Evolutionary conservation across 2,888 invertebrate species (phyloP).

Genomic region (Stenchaetothrips biformis): DNA sequence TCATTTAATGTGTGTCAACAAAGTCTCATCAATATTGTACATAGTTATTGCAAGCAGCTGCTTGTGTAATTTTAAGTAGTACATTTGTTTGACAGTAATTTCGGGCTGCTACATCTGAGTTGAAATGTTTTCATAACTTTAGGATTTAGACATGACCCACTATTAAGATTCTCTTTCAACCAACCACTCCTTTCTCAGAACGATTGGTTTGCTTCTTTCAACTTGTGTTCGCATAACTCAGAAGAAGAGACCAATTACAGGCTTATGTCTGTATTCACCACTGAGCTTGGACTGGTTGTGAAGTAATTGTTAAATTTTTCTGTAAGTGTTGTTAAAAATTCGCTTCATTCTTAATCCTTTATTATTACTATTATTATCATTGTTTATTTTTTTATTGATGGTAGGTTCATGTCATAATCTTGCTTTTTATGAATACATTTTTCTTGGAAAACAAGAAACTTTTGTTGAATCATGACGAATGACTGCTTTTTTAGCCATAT

Average conservation of each 20-base stretch:
- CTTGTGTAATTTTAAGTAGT: background rate
- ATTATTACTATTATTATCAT: background rate
- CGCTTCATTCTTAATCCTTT: too few relatives aligned
- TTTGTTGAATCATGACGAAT: conserved; percentile 13
- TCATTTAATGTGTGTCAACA: conserved; percentile 17
- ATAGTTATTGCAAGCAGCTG: background rate
- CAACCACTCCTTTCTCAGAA: background rate
- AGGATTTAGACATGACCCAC: background rate
- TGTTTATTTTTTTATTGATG: background rate
- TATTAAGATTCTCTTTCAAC: background rate
- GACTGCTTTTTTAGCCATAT: background rate
- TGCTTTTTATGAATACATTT: background rate
- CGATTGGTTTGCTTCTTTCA: too few relatives aligned
- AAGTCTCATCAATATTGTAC: conserved; percentile 6
- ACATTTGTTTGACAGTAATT: background rate
- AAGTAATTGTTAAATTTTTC: background rate
- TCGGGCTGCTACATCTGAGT: background rate
- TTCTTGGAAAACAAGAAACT: background rate
- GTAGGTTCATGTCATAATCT: background rate
- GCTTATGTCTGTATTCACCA: background rate
- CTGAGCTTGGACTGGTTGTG: background rate
- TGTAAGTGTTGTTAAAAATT: background rate
- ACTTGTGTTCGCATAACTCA: background rate
- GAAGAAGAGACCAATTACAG: background rate
- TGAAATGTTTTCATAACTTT: background rate